phyloP scores from a whole-genome alignment of 2,113 vertebrate species.

The Lethenteron camtschaticum region DNA sequence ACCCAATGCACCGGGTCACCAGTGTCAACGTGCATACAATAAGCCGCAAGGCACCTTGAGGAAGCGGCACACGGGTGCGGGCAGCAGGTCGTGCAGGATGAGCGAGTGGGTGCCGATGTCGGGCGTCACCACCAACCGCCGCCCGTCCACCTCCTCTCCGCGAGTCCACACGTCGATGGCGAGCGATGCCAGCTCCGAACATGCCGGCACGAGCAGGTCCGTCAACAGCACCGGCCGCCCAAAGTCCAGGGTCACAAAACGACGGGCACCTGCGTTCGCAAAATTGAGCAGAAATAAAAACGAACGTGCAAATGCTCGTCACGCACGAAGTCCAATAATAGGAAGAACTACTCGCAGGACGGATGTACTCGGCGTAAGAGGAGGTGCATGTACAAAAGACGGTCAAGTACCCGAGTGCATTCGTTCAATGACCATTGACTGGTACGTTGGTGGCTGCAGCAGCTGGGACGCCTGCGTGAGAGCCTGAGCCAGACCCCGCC shows the following conservation, averaged over 20 bases:
- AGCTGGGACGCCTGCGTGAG: slow-evolving; percentile 97
- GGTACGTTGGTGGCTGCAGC: slow-evolving; percentile 90
- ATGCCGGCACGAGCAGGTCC: slow-evolving; percentile 80
- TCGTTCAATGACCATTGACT: slow-evolving; percentile 96
- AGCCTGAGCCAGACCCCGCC: slow-evolving; percentile 51
- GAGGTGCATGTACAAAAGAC: too few relatives aligned
- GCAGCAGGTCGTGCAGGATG: slow-evolving; percentile 81
- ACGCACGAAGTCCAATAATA: too few relatives aligned
- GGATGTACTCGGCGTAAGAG: too few relatives aligned
- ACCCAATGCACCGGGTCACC: too few relatives aligned
- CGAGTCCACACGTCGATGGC: slow-evolving; percentile 98
- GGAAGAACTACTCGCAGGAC: too few relatives aligned
- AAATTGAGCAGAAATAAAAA: slow-evolving; percentile 4
- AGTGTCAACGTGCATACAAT: too few relatives aligned
- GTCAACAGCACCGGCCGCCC: slow-evolving; percentile 76
- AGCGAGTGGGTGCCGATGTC: slow-evolving; percentile 96
- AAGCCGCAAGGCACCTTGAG: slow-evolving; percentile 56
- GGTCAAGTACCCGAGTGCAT: slow-evolving; percentile 76
- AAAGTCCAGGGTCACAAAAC: slow-evolving; percentile 90
- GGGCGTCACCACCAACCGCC: slow-evolving; percentile 74
- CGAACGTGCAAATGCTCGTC: background rate
- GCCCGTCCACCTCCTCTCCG: slow-evolving; percentile 87
- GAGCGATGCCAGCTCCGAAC: slow-evolving; percentile 75
- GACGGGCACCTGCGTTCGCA: slow-evolving; percentile 47
- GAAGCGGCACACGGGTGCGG: slow-evolving; percentile 86